These are phyloP conservation scores for Furcifer pardalis DNA, from an alignment of 2,797 vertebrate genomes.

Conservation along the genomic window DNA sequence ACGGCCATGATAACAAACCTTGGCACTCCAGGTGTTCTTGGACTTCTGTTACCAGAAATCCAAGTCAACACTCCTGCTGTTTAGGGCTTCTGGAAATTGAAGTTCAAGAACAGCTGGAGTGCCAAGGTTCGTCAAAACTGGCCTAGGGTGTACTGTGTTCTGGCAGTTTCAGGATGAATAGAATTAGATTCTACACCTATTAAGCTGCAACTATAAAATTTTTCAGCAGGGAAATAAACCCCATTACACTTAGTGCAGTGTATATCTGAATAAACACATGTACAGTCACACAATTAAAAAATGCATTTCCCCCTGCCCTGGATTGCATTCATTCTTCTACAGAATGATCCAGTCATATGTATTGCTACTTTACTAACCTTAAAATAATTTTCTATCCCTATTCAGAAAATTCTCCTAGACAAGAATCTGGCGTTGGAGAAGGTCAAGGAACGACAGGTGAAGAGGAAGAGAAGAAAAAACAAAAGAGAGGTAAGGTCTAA, in stretches of 20 bases:
- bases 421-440: constrained; percentile 85
- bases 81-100: no score
- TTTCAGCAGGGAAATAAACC: not conserved
- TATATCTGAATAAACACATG: not conserved
- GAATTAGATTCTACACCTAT: not conserved
- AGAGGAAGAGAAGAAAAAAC: constrained; percentile 98
- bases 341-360: not conserved
- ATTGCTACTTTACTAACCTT: no score
- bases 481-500: constrained; percentile 90
- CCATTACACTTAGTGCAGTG: not conserved
- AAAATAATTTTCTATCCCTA: constrained; percentile 18
- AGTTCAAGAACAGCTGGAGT: no score
- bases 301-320: no score
- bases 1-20: no score
- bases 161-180: not conserved
- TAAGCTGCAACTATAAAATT: not conserved
- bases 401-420: constrained; percentile 85
- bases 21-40: no score
- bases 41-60: no score
- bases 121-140: no score
- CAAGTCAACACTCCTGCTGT: no score
- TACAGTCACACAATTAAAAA: not conserved
- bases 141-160: no score
- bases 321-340: not conserved
- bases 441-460: constrained; percentile 83